Conservation (phyloP, 1,140 invertebrate genomes). For the Drosophila pseudoobscura region DNA sequence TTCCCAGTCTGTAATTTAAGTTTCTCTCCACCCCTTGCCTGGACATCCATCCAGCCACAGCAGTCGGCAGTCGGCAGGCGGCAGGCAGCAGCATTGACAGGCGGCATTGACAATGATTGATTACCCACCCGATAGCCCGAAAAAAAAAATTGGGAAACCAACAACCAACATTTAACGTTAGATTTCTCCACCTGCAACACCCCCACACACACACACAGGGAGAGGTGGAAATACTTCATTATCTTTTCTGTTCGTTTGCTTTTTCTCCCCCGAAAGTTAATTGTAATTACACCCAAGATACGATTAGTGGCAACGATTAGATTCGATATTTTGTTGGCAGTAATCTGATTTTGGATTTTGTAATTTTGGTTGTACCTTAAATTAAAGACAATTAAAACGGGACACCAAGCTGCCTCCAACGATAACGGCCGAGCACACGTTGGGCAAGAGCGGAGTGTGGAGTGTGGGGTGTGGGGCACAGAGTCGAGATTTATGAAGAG, state of each 20-base stretch:
- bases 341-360: conserved; percentile 65
- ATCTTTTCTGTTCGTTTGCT: conserved; percentile 71
- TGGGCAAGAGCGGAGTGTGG: conserved; percentile 11
- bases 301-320: conserved; percentile 66
- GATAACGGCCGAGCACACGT: conserved; percentile 16
- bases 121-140: conserved; percentile 63
- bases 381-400: conserved; percentile 69
- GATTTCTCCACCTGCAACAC: conserved; percentile 16
- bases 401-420: conserved; percentile 11
- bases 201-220: conserved; percentile 15
- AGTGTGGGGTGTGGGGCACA: background rate
- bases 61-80: background rate
- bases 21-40: conserved; percentile 25
- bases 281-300: conserved; percentile 78
- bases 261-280: conserved; percentile 49
- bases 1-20: conserved; percentile 50
- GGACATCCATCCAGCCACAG: conserved; percentile 24
- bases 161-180: conserved; percentile 60
- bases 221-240: conserved; percentile 68
- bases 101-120: conserved; percentile 79
- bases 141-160: conserved; percentile 37
- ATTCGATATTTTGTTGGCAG: conserved; percentile 64
- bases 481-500: conserved; percentile 72
- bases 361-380: conserved; percentile 73
- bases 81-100: conserved; percentile 71